Base-by-base conservation (phyloP, 1,140 invertebrate genomes). In the Mya arenaria region DNA sequence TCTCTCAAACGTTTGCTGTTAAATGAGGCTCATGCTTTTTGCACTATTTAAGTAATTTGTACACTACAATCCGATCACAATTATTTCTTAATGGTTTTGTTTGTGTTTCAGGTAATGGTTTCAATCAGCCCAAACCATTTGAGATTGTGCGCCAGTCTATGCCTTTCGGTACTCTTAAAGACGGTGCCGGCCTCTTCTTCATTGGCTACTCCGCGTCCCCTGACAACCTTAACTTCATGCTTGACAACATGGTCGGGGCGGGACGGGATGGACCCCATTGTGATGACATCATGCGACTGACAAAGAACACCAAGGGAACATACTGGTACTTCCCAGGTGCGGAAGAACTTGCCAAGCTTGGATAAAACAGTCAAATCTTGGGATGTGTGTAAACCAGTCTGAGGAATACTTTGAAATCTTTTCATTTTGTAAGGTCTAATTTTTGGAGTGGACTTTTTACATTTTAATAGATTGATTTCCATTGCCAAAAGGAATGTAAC, bases 241-340 rank as follows among this genome's bases (percentile, higher is more conserved):
- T 91, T 65, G 88, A 91, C 66, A 74, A 89, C 19, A 91, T 91
- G 90, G 90, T 91, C n/a, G 90, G 90, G 10, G 83, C 87, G 44
- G 87, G 85, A 0, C 83, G 88, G 28, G 85, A 90, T 62, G 85
- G 85, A 2, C 69, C 79, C 8, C 88, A 88, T 48, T 68, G 62
- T 48, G 90, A 91, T 75, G 89, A 92, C 79, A 88, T 92, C 72
- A 92, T 92, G 92, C 86, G 80, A 32, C 71, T 92, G 15, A 81
- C 90, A 0, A 85, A 83, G 69, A 91, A 91, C 62, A 81, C 89
- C 6, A 91, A 91, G 71, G 90, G 91, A 44, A 92, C 89, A 10
- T 92, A 91, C 83, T 92, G 92, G 92, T 92, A 92, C 66, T 92
- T 92, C 83, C 92, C 92, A 34, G 89, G 91, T 17, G 82, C 37